These are phyloP conservation scores for Triplophysa rosa DNA, from an alignment of 2,113 vertebrate species.

Conservation along the genomic window DNA sequence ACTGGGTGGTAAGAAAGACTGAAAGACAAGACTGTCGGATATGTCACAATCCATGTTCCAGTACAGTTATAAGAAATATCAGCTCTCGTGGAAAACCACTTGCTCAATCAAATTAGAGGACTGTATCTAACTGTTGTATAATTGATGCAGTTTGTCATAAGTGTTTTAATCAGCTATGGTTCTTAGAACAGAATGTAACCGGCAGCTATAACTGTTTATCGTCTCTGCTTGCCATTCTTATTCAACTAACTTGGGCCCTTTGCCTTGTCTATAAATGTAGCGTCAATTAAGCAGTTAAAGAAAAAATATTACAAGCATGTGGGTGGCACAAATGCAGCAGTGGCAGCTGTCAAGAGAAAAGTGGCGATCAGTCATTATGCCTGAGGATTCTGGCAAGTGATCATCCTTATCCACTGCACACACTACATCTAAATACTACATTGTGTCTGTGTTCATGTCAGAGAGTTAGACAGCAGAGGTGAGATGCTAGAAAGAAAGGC, in stretches of 20 bases:
- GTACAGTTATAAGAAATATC: slow-evolving; percentile 6
- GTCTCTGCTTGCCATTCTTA: not conserved
- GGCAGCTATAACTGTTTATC: not conserved
- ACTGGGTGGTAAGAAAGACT: no score
- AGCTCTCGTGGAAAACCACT: not conserved
- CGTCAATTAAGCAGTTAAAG: slow-evolving; percentile 17
- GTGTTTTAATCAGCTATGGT: not conserved
- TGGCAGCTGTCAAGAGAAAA: slow-evolving; percentile 20
- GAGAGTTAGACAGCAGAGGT: slow-evolving; percentile 26
- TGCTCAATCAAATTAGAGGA: slow-evolving; percentile 1
- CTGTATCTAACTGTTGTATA: slow-evolving; percentile 1
- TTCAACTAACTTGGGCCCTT: not conserved
- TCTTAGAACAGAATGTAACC: not conserved
- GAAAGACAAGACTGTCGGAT: not conserved
- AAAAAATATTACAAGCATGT: not conserved
- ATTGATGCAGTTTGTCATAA: slow-evolving; percentile 16
- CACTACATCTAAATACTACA: slow-evolving; percentile 18
- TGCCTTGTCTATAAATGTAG: not conserved
- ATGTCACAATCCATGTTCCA: not conserved
- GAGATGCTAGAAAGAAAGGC: not conserved
- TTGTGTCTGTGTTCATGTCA: slow-evolving; percentile 8
- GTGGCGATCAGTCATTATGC: not conserved
- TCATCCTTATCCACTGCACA: not conserved
- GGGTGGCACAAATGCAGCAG: slow-evolving; percentile 7
- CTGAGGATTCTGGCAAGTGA: slow-evolving; percentile 1